These are phyloP conservation scores for Australoheros facetus DNA, from an alignment of 2,797 vertebrate genomes.

Conservation along the genomic window DNA sequence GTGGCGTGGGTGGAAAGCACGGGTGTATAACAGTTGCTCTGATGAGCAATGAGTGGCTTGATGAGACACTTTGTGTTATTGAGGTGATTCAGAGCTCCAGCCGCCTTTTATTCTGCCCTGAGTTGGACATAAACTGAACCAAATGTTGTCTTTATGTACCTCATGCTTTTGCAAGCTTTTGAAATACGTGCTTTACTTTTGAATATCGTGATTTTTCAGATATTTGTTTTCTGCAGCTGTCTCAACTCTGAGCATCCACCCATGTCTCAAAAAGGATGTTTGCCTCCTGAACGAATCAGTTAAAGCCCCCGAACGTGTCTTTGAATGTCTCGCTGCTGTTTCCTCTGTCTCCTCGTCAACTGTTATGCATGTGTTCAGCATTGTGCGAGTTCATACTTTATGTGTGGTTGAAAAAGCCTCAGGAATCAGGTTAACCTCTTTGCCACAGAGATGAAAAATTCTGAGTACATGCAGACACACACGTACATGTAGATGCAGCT, in stretches of 20 bases:
- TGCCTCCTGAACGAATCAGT: background rate
- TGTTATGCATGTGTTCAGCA: background rate
- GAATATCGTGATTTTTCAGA: background rate
- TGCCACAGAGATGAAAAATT: conserved; percentile 36
- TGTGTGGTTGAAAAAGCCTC: conserved; percentile 37
- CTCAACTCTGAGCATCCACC: conserved; percentile 5
- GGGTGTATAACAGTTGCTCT: conserved; percentile 49
- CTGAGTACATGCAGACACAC: conserved; percentile 4
- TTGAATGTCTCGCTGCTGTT: conserved; percentile 1
- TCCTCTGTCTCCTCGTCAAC: background rate
- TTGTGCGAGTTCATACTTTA: background rate
- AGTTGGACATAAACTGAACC: conserved; percentile 13
- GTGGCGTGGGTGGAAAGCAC: conserved; percentile 44
- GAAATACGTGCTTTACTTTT: background rate
- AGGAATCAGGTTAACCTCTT: conserved; percentile 53
- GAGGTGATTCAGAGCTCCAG: conserved; percentile 43
- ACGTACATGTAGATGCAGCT: background rate
- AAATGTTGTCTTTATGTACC: conserved; percentile 17
- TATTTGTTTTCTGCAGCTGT: background rate
- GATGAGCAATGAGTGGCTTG: conserved; percentile 45
- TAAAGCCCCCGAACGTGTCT: conserved; percentile 6
- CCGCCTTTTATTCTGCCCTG: background rate
- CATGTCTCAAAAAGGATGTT: background rate
- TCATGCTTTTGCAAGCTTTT: background rate
- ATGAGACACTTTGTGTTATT: conserved; percentile 42